Evolutionary conservation across 1,140 invertebrate species (phyloP), one percentile per base, ranked within the genome.

Genomic region (Euura saliciscinereae): DNA sequence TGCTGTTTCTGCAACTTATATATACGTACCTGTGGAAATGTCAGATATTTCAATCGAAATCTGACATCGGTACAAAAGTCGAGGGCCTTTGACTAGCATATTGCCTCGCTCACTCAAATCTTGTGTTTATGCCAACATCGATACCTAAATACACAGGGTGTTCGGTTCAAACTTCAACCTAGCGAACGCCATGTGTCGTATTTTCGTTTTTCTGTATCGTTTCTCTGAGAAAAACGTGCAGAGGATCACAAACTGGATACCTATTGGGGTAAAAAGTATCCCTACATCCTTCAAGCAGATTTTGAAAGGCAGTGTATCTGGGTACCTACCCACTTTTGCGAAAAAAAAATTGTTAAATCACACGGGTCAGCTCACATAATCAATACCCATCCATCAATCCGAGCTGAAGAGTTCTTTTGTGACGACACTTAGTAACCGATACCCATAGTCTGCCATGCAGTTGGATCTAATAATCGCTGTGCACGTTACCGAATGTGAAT

Each of bases 321-420:
- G 51, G 51, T 59, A 59, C 28, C 76, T 77, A 82, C 80, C 79
- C 81, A 79, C 80, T 83, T 78, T 74, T 67, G 66, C 74, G 66
- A n/a, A 59, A n/a, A n/a, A n/a, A n/a, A 59, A 59, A 59, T 5
- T n/a, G 69, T 78, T 77, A 77, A 83, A 83, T 83, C 82, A 82
- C 74, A 83, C 79, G 81, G 82, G 80, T 83, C 81, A 81, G 66
- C 64, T 67, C 69, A 66, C 75, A 66, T n/a, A n/a, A n/a, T 65
- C 51, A 83, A 83, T 82, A 73, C 73, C 81, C 74, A 83, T 83
- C 81, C 78, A 83, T 83, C 76, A 76, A 73, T 74, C 69, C 42
- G 11, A 10, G 51, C n/a, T 59, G 8, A n/a, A 59, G 51, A 59
- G 51, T 13, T 28, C 13, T 8, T 42, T 44, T 8, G 10, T 67